Percentiles rank a stretch among this genome's conserved stretches.
These are phyloP conservation scores for Tetraneura akinire DNA, from an alignment of 1,140 invertebrate genomes.

Conservation along the genomic window DNA sequence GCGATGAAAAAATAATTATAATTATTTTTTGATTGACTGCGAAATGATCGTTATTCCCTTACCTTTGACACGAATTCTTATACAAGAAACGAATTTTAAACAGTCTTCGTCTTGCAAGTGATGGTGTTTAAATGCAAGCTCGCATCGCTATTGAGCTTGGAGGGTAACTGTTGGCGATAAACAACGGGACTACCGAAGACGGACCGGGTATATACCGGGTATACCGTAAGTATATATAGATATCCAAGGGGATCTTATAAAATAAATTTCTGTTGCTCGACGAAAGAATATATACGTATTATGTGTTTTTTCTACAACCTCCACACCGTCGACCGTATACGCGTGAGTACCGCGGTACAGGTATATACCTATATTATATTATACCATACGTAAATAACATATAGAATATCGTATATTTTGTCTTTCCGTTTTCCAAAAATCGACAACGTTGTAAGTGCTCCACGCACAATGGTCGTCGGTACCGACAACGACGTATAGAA, in stretches of 20 bases:
- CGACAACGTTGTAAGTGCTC: conserved; percentile 15
- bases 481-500: neutral
- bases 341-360: neutral
- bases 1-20: too few species aligned
- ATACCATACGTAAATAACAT: too few species aligned
- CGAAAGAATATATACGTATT: neutral
- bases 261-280: conserved; percentile 27
- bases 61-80: too few species aligned
- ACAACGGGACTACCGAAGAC: neutral
- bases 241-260: neutral
- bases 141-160: neutral
- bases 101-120: neutral
- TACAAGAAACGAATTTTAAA: too few species aligned
- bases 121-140: conserved; percentile 2
- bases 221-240: too few species aligned
- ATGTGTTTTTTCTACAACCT: neutral
- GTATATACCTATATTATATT: neutral
- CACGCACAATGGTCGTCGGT: conserved; percentile 5
- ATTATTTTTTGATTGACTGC: too few species aligned
- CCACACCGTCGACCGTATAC: neutral
- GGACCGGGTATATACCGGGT: neutral
- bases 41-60: too few species aligned
- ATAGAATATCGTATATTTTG: neutral
- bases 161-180: neutral
- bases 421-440: conserved; percentile 28